These are phyloP conservation scores for Tolypeutes matacus DNA, from an alignment of 2,797 vertebrate species.

Conservation along the genomic window DNA sequence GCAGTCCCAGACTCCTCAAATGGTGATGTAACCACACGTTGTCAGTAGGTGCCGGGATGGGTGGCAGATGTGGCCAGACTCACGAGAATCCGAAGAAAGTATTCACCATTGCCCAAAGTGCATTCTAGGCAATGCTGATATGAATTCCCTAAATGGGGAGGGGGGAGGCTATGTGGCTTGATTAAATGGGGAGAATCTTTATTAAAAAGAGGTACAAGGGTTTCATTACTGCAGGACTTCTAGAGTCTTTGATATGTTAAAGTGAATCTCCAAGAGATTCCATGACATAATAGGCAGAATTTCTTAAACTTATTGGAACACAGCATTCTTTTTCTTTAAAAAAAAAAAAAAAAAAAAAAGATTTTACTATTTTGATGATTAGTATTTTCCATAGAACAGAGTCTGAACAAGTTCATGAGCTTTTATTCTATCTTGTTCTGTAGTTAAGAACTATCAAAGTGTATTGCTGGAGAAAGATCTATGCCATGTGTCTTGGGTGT, in stretches of 20 bases:
- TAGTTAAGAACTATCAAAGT: neutral
- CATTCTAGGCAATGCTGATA: neutral
- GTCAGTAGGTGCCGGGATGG: neutral
- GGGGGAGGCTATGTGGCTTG: neutral
- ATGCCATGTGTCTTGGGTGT: neutral
- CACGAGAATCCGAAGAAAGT: neutral
- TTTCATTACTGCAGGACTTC: neutral
- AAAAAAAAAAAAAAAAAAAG: slow-evolving; percentile 41
- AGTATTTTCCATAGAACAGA: neutral
- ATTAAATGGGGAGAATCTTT: neutral
- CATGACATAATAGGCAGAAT: neutral
- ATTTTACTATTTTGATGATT: slow-evolving; percentile 15
- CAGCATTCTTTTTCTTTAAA: slow-evolving; percentile 18
- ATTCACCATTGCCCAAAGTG: neutral
- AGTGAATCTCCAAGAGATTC: neutral
- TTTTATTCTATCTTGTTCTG: slow-evolving; percentile 14
- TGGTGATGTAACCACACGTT: no score
- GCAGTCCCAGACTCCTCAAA: no score
- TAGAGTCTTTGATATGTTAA: neutral
- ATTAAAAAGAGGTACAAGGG: neutral
- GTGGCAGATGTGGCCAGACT: neutral
- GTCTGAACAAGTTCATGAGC: neutral
- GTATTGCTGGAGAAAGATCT: neutral
- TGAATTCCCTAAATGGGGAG: neutral
- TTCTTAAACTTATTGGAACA: slow-evolving; percentile 15